A percentile compares a stretch with the other conserved stretches of the same genome.
Conservation (phyloP, 2,797 vertebrate genomes). For the Acrocephalus scirpaceus region DNA sequence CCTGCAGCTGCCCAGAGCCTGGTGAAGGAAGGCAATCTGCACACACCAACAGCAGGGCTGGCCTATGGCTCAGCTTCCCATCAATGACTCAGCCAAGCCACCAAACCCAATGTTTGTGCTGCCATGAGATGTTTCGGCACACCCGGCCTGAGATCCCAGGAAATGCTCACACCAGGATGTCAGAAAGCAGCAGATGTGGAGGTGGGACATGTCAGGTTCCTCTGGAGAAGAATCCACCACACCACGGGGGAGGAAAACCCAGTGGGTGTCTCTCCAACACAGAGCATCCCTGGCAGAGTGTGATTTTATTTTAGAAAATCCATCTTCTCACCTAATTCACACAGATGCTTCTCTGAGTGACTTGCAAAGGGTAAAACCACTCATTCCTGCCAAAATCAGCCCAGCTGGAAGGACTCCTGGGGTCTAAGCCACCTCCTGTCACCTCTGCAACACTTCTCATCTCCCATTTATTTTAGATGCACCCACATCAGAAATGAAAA, state of each 20-base stretch:
- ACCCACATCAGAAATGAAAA: background rate
- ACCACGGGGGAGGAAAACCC: background rate
- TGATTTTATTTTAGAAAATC: background rate
- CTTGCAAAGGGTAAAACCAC: background rate
- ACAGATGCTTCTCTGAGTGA: background rate
- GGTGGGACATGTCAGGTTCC: background rate
- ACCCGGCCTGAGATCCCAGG: background rate
- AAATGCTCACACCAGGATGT: rapidly evolving
- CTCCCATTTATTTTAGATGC: background rate
- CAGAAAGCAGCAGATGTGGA: background rate
- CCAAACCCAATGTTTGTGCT: background rate
- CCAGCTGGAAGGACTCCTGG: background rate
- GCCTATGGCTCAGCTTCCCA: background rate
- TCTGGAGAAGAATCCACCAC: background rate
- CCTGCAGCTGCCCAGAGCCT: background rate
- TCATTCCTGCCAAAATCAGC: background rate
- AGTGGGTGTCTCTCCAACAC: background rate
- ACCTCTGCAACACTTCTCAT: background rate
- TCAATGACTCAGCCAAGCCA: background rate
- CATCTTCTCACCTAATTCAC: background rate
- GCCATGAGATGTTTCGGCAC: rapidly evolving
- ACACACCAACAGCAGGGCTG: background rate
- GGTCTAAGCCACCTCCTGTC: background rate
- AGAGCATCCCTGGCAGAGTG: background rate
- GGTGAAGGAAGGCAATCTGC: background rate